Evolutionary conservation across 2,888 invertebrate genomes (phyloP).

Genomic region (Gryllus longicercus): DNA sequence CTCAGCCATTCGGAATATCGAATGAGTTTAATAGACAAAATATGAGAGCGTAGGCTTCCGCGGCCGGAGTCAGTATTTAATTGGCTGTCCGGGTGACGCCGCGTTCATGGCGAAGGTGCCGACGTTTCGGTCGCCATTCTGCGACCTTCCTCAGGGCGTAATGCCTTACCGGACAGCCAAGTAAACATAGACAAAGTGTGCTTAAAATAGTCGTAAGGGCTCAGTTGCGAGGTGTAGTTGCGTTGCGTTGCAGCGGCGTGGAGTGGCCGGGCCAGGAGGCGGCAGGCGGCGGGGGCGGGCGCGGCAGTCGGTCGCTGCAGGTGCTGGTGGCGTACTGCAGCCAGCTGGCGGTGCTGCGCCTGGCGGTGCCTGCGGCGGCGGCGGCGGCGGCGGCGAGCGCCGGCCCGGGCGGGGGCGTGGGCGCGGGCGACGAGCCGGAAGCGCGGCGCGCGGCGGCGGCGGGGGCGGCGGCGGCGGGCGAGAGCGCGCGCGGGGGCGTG

Average conservation of each 20-base stretch:
- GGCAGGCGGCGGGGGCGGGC: conserved; percentile 11
- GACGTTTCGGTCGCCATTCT: no score
- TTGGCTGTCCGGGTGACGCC: no score
- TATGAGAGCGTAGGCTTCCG: no score
- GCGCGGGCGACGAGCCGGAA: not conserved
- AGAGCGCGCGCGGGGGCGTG: not conserved
- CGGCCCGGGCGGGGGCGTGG: not conserved
- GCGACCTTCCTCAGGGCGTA: no score
- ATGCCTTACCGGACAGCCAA: no score
- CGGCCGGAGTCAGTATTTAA: no score
- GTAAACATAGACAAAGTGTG: no score
- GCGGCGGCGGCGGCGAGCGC: not conserved
- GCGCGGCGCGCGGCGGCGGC: not conserved
- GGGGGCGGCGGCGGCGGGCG: not conserved
- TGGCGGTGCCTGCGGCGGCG: conserved; percentile 23
- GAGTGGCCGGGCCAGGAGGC: conserved; percentile 12
- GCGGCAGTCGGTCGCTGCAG: conserved; percentile 47
- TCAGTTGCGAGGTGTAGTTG: not conserved
- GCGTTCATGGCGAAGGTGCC: no score
- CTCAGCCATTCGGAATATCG: no score
- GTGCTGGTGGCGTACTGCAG: conserved; percentile 57
- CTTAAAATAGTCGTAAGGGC: no score
- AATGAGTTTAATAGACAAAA: no score
- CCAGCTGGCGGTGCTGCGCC: conserved; percentile 46
- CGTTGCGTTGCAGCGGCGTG: not conserved